Base-by-base conservation (phyloP, 2,888 invertebrate genomes). In the Phyllotreta cruciferae region DNA sequence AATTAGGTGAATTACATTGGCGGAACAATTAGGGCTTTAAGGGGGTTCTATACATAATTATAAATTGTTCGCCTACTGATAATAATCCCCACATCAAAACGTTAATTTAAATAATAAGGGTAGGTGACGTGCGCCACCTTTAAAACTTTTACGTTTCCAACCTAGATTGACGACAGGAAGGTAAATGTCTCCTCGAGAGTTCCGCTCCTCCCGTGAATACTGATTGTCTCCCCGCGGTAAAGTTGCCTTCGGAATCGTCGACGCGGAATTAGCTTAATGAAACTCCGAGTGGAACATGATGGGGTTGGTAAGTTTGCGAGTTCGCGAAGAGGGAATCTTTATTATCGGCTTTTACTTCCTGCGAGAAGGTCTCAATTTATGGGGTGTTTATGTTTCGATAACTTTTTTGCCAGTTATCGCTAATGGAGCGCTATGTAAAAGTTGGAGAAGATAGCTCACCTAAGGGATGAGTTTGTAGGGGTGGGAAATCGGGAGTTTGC, bases 191-290 rank as follows among this genome's bases (percentile, higher is more conserved):
- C 24, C 24, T 1, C 24, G 24, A 24, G 24, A 24, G 2, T 24
- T 24, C 2, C 2, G 24, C 24, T 24, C 24, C 24, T 24, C 44
- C 44, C 9, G 44, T 44, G 44, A 44, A 44, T 44, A n/a, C 44
- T 14, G 14, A 44, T 47, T 47, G 47, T 47, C 6, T 50, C 34
- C 37, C 8, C 4, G 37, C 14, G 38, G 11, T 37, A 52, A 52
- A 52, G 52, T 52, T 49, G 11, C 38, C 6, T 9, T 37, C 38
- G 37, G 37, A 52, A 37, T 52, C 38, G 11, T 6, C 13, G 52
- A 49, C 36, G 49, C 49, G 36, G 49, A 49, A 49, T 49, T 49
- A 49, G 49, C 49, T 52, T 52, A 37, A 52, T 52, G 52, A 11
- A 52, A 38, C 11, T 52, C 38, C 34, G 37, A 52, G 38, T 52